A percentile compares a stretch with the other conserved stretches of the same genome.
These are phyloP conservation scores for Sorex araneus DNA, from an alignment of 2,113 vertebrate species.

Conservation along the genomic window DNA sequence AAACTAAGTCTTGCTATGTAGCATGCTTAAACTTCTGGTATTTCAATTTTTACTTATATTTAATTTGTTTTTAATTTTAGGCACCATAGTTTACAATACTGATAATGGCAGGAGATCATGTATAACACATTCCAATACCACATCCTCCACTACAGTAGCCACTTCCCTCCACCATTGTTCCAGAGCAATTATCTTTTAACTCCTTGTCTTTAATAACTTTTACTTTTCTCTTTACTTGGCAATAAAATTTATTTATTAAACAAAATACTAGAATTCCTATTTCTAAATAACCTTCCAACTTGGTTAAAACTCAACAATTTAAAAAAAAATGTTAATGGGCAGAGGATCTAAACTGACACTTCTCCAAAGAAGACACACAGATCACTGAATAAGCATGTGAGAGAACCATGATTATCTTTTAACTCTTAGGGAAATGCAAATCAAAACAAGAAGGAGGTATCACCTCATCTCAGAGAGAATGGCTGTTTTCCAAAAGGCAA, in stretches of 20 bases:
- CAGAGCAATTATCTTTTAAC: background rate
- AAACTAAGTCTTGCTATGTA: background rate
- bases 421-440: background rate
- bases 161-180: too few relatives aligned
- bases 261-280: background rate
- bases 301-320: background rate
- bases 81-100: too few relatives aligned
- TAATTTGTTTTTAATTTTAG: background rate
- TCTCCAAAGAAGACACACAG: background rate
- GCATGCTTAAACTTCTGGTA: background rate
- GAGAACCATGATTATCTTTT: too few relatives aligned
- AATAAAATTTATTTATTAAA: background rate
- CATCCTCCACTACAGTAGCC: too few relatives aligned
- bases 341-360: too few relatives aligned
- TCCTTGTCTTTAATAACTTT: conserved; percentile 36
- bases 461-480: background rate
- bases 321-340: background rate
- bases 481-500: background rate
- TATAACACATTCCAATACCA: too few relatives aligned
- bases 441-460: background rate
- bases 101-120: too few relatives aligned
- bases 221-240: conserved; percentile 11
- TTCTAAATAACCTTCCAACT: conserved; percentile 41
- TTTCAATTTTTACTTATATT: conserved; percentile 62
- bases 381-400: background rate